Evolutionary conservation across 2,113 vertebrate genomes (phyloP).

Genomic region (Amblyopsis rosae): DNA sequence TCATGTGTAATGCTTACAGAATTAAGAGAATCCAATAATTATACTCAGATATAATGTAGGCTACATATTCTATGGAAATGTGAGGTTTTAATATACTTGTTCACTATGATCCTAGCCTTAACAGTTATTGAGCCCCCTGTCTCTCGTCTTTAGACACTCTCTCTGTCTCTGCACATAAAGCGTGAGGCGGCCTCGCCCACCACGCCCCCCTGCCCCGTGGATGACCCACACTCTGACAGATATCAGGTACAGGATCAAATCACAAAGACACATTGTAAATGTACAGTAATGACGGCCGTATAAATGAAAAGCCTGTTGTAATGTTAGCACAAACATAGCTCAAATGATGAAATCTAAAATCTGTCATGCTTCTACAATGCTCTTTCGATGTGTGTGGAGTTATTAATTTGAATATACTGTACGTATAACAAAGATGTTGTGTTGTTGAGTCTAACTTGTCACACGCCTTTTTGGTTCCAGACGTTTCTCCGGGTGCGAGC

Average conservation of each 20-base stretch:
- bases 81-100: not conserved
- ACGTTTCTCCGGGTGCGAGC: conserved; percentile 93
- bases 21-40: too few relatives aligned
- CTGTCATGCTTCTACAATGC: too few relatives aligned
- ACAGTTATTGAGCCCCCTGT: not conserved
- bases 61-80: too few relatives aligned
- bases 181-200: conserved; percentile 88
- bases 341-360: too few relatives aligned
- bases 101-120: not conserved
- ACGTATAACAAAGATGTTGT: not conserved
- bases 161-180: conserved; percentile 90
- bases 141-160: conserved; percentile 44
- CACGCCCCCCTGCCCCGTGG: conserved; percentile 85
- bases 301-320: too few relatives aligned
- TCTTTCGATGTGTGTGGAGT: conserved; percentile 18
- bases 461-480: conserved; percentile 67
- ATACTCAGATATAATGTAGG: not conserved
- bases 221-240: conserved; percentile 91
- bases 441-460: conserved; percentile 28
- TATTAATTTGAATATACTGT: not conserved
- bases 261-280: not conserved
- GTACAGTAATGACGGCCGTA: not conserved
- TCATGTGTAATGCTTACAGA: too few relatives aligned
- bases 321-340: too few relatives aligned
- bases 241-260: conserved; percentile 83